Conservation (phyloP, 2,797 vertebrate species). For the Scomberomorus guttatus region DNA sequence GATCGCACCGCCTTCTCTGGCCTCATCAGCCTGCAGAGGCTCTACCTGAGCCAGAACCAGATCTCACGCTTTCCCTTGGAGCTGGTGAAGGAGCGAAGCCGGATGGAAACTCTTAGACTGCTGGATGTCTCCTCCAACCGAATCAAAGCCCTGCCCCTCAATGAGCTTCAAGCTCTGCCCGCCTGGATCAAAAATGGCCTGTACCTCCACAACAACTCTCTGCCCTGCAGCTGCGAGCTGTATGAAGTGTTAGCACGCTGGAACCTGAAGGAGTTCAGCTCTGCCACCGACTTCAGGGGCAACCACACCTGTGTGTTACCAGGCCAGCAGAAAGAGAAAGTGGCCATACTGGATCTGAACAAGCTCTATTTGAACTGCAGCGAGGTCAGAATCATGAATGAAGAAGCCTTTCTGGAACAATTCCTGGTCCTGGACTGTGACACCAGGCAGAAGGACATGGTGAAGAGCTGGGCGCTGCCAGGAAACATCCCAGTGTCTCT, state of each 20-base stretch:
- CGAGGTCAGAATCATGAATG: conserved; percentile 79
- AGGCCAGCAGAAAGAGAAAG: conserved; percentile 66
- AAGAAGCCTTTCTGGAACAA: conserved; percentile 89
- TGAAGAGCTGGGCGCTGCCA: conserved; percentile 91
- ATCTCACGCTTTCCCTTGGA: conserved; percentile 94
- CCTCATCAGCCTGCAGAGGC: conserved; percentile 88
- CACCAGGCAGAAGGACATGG: conserved; percentile 86
- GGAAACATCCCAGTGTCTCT: conserved; percentile 81
- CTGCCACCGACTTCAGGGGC: conserved; percentile 89
- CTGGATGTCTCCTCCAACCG: conserved; percentile 94
- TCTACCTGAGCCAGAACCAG: conserved; percentile 95
- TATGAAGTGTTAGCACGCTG: conserved; percentile 91
- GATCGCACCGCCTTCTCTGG: conserved; percentile 92
- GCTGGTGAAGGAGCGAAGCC: conserved; percentile 89
- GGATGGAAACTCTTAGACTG: conserved; percentile 86
- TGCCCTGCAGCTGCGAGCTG: conserved; percentile 90
- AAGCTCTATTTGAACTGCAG: conserved; percentile 80
- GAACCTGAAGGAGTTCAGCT: conserved; percentile 88
- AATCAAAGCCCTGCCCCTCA: conserved; percentile 87
- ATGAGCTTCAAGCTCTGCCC: conserved; percentile 89
- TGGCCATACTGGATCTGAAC: conserved; percentile 81
- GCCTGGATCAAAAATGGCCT: conserved; percentile 94
- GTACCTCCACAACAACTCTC: conserved; percentile 93
- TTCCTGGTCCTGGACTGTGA: conserved; percentile 90
- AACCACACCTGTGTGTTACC: conserved; percentile 86